phyloP scores from a whole-genome alignment of 2,797 vertebrate genomes.

The Linurgus olivaceus region DNA sequence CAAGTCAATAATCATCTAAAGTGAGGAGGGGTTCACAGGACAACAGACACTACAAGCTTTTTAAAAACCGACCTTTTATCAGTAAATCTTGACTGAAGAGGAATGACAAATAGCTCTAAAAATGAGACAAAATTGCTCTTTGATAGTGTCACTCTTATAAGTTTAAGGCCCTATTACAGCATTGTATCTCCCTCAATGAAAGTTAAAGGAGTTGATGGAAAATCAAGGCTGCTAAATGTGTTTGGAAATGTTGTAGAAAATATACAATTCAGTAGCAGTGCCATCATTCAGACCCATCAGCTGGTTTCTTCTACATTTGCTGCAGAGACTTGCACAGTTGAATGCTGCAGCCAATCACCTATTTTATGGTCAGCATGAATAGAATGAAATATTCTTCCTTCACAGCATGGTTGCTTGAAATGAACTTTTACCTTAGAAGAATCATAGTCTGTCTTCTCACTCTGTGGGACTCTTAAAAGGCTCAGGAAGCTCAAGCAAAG shows the following conservation, averaged over 20 bases:
- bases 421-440: background rate
- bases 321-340: background rate
- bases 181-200: background rate
- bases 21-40: background rate
- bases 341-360: background rate
- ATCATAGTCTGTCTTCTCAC: background rate
- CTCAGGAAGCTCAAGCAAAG: background rate
- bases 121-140: background rate
- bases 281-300: background rate
- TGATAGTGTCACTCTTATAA: background rate
- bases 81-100: background rate
- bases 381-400: background rate
- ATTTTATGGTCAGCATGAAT: background rate
- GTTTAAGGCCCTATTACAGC: background rate
- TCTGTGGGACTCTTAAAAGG: background rate
- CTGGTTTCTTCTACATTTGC: background rate
- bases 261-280: background rate
- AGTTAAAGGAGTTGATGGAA: background rate
- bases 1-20: background rate
- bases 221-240: background rate
- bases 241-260: slow-evolving; percentile 2
- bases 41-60: background rate
- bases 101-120: slow-evolving; percentile 7
- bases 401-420: background rate
- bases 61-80: background rate